Percentiles rank a stretch among this genome's conserved stretches.
Conservation (phyloP, 2,888 invertebrate species). For the Rotaria sp. region DNA sequence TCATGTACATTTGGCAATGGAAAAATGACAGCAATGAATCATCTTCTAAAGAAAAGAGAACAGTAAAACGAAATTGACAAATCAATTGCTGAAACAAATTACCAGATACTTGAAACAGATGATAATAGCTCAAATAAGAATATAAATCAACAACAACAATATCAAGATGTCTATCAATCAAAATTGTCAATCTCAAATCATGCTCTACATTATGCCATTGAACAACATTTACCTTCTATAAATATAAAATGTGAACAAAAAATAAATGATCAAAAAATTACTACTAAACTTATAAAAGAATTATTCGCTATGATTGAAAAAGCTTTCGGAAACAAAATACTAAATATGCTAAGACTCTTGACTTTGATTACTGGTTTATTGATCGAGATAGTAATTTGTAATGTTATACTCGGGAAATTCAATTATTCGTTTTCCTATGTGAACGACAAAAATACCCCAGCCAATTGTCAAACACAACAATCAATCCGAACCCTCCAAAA, state of each 20-base stretch:
- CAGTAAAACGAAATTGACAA: too few species aligned
- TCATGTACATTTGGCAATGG: too few species aligned
- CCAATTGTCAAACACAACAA: not conserved
- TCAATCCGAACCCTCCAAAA: not conserved
- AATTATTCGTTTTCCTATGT: not conserved
- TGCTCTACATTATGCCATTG: not conserved
- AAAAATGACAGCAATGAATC: too few species aligned
- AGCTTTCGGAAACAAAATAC: not conserved
- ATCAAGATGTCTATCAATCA: too few species aligned
- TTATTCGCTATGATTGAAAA: not conserved
- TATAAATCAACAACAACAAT: too few species aligned
- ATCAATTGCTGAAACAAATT: too few species aligned
- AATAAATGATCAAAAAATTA: not conserved
- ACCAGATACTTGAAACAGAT: too few species aligned
- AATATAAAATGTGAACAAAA: not conserved
- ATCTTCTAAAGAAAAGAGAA: too few species aligned
- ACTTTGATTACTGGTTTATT: not conserved
- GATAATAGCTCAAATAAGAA: too few species aligned
- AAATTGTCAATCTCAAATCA: too few species aligned
- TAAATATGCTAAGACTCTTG: not conserved
- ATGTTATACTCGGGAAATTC: not conserved
- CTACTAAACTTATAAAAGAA: not conserved
- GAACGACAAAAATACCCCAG: not conserved
- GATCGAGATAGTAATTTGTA: not conserved
- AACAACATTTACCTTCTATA: not conserved